phyloP scores from a whole-genome alignment of 2,888 invertebrate genomes.

The Chloroclystis v-ata region DNA sequence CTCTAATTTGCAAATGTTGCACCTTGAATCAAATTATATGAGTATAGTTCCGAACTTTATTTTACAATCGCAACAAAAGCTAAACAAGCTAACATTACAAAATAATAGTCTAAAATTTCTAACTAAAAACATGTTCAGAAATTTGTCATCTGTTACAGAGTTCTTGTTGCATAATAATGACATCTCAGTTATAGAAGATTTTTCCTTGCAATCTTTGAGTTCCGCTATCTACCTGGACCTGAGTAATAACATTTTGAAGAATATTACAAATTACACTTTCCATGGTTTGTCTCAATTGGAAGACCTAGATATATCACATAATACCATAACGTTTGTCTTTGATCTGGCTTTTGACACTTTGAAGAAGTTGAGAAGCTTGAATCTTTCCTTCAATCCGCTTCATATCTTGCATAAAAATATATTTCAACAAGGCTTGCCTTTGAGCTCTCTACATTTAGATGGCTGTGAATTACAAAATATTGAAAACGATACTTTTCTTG shows the following conservation, averaged over 20 bases:
- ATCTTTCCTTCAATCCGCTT: conserved; percentile 87
- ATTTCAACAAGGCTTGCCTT: conserved; percentile 86
- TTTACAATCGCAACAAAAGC: conserved; percentile 86
- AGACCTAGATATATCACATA: conserved; percentile 86
- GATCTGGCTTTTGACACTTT: conserved; percentile 86
- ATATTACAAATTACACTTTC: conserved; percentile 85
- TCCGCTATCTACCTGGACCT: conserved; percentile 87
- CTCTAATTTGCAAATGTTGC: conserved; percentile 85
- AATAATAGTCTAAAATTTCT: conserved; percentile 86
- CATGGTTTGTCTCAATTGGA: conserved; percentile 86
- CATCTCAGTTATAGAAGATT: conserved; percentile 87
- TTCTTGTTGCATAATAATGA: conserved; percentile 88
- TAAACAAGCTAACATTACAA: conserved; percentile 89
- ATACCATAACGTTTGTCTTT: conserved; percentile 83
- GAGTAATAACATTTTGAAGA: conserved; percentile 83
- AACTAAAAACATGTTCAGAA: conserved; percentile 84
- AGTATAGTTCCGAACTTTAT: conserved; percentile 85
- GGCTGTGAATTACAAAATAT: conserved; percentile 87
- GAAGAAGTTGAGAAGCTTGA: conserved; percentile 86
- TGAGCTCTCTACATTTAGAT: conserved; percentile 84
- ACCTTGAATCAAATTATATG: conserved; percentile 87
- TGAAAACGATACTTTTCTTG: conserved; percentile 85
- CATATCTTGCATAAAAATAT: conserved; percentile 83
- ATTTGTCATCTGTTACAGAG: conserved; percentile 84
- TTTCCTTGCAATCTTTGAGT: conserved; percentile 87